phyloP scores from a whole-genome alignment of 2,888 invertebrate genomes.

The Zootermopsis nevadensis region DNA sequence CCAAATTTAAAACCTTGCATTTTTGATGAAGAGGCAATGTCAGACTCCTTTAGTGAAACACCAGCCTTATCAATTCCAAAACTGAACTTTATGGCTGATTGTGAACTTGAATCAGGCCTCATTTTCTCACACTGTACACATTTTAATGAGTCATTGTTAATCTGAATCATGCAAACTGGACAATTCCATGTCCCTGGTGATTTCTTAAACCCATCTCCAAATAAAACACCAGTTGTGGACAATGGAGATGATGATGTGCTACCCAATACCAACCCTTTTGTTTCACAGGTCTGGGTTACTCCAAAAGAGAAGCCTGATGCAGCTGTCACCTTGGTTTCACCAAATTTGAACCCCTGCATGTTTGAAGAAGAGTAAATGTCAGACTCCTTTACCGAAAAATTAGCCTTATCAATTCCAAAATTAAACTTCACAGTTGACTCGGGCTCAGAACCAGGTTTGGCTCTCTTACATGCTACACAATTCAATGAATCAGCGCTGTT shows the following conservation, averaged over 20 bases:
- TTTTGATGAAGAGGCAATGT: constrained; percentile 39
- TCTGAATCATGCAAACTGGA: constrained; percentile 68
- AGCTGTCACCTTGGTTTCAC: constrained; percentile 54
- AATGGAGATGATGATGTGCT: not conserved
- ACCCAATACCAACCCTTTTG: not conserved
- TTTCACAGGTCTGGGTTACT: constrained; percentile 37
- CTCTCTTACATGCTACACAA: constrained; percentile 69
- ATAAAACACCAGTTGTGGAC: constrained; percentile 52
- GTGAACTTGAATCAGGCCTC: constrained; percentile 60
- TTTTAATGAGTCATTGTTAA: constrained; percentile 62
- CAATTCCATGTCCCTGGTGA: constrained; percentile 69
- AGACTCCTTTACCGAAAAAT: constrained; percentile 54
- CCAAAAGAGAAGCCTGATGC: constrained; percentile 49
- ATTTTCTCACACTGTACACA: constrained; percentile 69
- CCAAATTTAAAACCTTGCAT: constrained; percentile 60
- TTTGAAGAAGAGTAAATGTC: constrained; percentile 50
- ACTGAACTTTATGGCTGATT: constrained; percentile 59
- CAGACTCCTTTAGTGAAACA: constrained; percentile 52
- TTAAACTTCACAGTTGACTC: constrained; percentile 58
- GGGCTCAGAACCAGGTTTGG: constrained; percentile 60
- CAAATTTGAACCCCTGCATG: constrained; percentile 59
- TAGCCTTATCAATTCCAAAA: constrained; percentile 66
- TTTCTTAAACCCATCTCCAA: constrained; percentile 61
- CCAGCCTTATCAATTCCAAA: constrained; percentile 66
- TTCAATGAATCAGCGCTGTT: constrained; percentile 64